phyloP scores from a whole-genome alignment of 2,888 invertebrate species.

The Caenorhabditis panamensis region DNA sequence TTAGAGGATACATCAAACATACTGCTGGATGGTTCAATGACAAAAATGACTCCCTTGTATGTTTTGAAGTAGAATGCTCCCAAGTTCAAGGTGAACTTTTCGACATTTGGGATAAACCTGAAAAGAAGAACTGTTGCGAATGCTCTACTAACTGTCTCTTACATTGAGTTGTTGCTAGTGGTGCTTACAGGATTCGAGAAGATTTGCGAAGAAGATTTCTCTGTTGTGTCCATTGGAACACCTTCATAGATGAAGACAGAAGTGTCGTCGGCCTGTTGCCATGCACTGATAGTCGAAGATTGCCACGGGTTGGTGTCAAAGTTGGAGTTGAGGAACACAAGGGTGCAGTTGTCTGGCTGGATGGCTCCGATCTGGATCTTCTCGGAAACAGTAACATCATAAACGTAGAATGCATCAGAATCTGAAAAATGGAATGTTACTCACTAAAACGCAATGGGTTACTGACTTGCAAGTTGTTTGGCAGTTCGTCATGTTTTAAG shows the following conservation, averaged over 20 bases:
- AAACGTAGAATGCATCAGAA: background rate
- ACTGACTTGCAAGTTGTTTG: slow-evolving; percentile 1
- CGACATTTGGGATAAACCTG: slow-evolving; percentile 30
- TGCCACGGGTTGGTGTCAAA: slow-evolving; percentile 19
- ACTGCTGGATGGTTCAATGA: slow-evolving; percentile 20
- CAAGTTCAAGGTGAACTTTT: slow-evolving; percentile 39
- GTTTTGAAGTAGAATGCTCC: slow-evolving; percentile 36
- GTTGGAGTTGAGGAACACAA: slow-evolving; percentile 40
- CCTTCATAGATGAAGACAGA: slow-evolving; percentile 37
- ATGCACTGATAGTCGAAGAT: slow-evolving; percentile 28
- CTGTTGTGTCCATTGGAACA: slow-evolving; percentile 30
- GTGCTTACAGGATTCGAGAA: slow-evolving; percentile 33
- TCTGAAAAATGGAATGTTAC: background rate
- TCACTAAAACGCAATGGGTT: background rate
- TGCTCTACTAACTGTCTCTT: background rate
- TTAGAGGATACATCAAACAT: too few species aligned
- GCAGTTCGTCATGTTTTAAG: too few species aligned
- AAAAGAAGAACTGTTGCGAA: background rate
- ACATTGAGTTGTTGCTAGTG: background rate
- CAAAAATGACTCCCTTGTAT: slow-evolving; percentile 30
- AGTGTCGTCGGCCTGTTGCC: slow-evolving; percentile 9
- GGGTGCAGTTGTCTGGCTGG: slow-evolving; percentile 18
- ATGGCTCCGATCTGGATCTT: background rate
- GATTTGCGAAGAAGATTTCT: slow-evolving; percentile 33
- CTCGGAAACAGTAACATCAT: slow-evolving; percentile 1